phyloP scores from a whole-genome alignment of 2,797 vertebrate species.

The Limnodromus scolopaceus region DNA sequence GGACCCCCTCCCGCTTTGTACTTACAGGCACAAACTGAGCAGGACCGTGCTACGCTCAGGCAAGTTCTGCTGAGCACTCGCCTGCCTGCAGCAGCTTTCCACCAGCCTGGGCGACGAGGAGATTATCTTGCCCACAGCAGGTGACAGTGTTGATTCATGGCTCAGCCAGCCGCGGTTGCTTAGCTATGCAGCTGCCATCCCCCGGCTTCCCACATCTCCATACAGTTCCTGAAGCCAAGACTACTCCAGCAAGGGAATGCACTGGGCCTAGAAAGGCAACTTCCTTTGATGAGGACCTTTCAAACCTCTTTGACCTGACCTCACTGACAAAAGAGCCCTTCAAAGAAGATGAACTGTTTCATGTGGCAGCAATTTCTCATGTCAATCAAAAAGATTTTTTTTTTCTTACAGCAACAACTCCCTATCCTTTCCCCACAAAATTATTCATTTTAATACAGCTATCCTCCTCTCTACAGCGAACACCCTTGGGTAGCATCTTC shows the following conservation, averaged over 20 bases:
- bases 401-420: conserved; percentile 63
- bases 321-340: conserved; percentile 72
- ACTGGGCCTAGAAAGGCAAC: conserved; percentile 61
- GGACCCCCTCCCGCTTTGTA: background rate
- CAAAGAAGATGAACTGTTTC: conserved; percentile 73
- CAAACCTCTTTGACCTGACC: conserved; percentile 75
- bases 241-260: conserved; percentile 59
- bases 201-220: conserved; percentile 48
- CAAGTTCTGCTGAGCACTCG: fast-evolving
- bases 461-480: conserved; percentile 27
- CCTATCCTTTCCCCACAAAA: conserved; percentile 58
- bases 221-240: conserved; percentile 56
- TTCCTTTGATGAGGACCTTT: conserved; percentile 74
- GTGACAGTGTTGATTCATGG: conserved; percentile 68
- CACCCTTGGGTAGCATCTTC: conserved; percentile 64
- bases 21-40: background rate
- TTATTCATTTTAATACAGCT: conserved; percentile 68
- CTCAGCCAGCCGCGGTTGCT: conserved; percentile 1
- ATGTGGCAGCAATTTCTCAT: conserved; percentile 74
- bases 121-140: conserved; percentile 53
- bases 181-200: conserved; percentile 67
- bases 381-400: conserved; percentile 71
- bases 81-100: background rate
- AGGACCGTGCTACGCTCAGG: background rate
- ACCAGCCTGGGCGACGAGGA: background rate